Conservation (phyloP, 2,113 vertebrate species). For the Corynorhinus townsendii region DNA sequence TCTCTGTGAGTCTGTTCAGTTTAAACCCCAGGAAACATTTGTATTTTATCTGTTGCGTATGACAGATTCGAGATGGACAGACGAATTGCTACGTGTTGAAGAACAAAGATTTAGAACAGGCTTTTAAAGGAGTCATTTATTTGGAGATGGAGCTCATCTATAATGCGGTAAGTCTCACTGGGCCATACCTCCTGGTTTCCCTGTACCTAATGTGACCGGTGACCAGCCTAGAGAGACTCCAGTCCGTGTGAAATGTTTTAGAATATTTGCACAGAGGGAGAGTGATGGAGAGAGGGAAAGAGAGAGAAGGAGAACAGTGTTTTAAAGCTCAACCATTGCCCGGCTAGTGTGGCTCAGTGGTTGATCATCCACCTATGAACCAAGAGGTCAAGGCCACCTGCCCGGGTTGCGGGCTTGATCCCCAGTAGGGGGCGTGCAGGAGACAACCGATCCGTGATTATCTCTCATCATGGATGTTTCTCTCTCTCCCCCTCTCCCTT, state of each 20-base stretch:
- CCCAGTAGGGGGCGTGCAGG: too few relatives aligned
- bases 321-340: neutral
- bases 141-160: slow-evolving; percentile 92
- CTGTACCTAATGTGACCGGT: neutral
- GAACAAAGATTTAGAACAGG: slow-evolving; percentile 89
- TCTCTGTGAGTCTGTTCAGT: slow-evolving; percentile 38
- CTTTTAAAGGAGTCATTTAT: slow-evolving; percentile 91
- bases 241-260: neutral
- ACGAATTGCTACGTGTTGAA: slow-evolving; percentile 86
- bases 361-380: too few relatives aligned
- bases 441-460: too few relatives aligned
- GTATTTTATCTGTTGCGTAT: slow-evolving; percentile 45
- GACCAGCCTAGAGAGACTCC: neutral
- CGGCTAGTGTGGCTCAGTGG: too few relatives aligned
- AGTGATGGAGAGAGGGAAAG: neutral
- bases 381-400: too few relatives aligned
- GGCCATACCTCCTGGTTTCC: neutral
- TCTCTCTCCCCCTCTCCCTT: too few relatives aligned
- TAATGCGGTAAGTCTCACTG: slow-evolving; percentile 88
- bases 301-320: neutral
- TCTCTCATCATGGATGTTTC: too few relatives aligned
- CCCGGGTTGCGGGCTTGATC: too few relatives aligned
- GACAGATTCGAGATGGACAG: slow-evolving; percentile 91
- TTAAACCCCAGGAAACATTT: slow-evolving; percentile 50
- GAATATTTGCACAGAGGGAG: neutral